Evolutionary conservation across 2,113 vertebrate genomes (phyloP), one percentile per base, ranked within the genome.

Genomic region (Python bivittatus): DNA sequence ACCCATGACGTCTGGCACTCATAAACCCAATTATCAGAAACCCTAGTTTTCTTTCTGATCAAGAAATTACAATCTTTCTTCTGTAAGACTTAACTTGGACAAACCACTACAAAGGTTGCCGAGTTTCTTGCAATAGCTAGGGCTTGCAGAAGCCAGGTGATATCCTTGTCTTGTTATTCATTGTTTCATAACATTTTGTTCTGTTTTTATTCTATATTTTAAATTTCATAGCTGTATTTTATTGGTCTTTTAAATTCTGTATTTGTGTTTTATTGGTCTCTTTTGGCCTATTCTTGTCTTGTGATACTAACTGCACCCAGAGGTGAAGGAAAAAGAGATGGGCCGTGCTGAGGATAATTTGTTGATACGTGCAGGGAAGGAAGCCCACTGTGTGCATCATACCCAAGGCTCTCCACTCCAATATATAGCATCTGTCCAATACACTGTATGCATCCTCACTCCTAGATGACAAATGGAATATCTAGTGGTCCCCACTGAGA

Each of bases 391-490:
- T 7, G 15, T 29, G 6, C 29, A 86, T 86, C 52, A 3, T 13
- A 3, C 48, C 11, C 44, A 53, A 9, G 20, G 1, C 17, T 0
- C 20, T 13, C 54, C 27, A 27, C 4, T 44, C 38, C 57, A 11
- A 12, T 11, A 44, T 2, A 6, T 27, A 11, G 20, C 0, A 0
- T 9, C 4, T 17, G 23, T 9, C 42, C 53, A 17, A 1, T 58
- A 20, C 44, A 13, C 27, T 17, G 25, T n/a, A 84, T 10, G 6
- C 12, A n/a, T 2, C 25, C 27, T 44, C 25, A 20, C 17, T 8
- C 38, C 9, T 84, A 44, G 38, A 48, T 23, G 33, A 48, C 12
- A 29, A 57, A 27, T 25, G 23, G 57, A 58, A 60, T 52, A 11
- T 85, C 79, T 0, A 17, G 29, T 33, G 25, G 48, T 3, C 0